These are phyloP conservation scores for Zaprionus taronus DNA, from an alignment of 1,140 invertebrate genomes.

Conservation along the genomic window DNA sequence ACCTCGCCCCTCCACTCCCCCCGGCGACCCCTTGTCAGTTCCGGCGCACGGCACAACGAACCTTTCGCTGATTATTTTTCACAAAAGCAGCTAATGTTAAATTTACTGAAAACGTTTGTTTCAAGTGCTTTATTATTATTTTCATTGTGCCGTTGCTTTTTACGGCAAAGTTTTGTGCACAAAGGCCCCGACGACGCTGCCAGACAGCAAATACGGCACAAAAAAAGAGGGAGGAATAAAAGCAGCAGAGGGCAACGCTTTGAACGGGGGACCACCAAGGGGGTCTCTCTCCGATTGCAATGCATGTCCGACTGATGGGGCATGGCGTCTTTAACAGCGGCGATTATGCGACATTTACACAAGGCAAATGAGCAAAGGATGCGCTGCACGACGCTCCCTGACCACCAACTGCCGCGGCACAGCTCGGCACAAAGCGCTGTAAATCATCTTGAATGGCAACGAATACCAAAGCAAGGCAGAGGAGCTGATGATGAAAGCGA, in stretches of 20 bases:
- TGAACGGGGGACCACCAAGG: conserved; percentile 19
- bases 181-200: conserved; percentile 27
- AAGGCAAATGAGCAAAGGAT: conserved; percentile 63
- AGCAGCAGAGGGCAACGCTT: background rate
- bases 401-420: conserved; percentile 10
- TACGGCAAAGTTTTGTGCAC: conserved; percentile 39
- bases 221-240: conserved; percentile 1
- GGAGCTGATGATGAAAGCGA: conserved; percentile 1
- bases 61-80: conserved; percentile 71
- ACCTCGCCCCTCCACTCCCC: background rate
- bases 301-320: conserved; percentile 58
- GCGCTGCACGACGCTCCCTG: conserved; percentile 6
- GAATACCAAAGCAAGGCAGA: conserved; percentile 33
- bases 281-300: conserved; percentile 26
- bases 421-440: conserved; percentile 53
- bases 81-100: conserved; percentile 81
- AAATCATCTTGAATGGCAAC: conserved; percentile 71
- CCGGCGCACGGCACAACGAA: conserved; percentile 23
- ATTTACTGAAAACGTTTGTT: conserved; percentile 83
- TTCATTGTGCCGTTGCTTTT: conserved; percentile 56
- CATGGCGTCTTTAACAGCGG: conserved; percentile 56
- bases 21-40: conserved; percentile 2
- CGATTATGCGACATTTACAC: conserved; percentile 74
- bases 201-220: conserved; percentile 36
- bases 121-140: conserved; percentile 82